phyloP scores from a whole-genome alignment of 2,113 vertebrate genomes.

The Smithornis capensis region DNA sequence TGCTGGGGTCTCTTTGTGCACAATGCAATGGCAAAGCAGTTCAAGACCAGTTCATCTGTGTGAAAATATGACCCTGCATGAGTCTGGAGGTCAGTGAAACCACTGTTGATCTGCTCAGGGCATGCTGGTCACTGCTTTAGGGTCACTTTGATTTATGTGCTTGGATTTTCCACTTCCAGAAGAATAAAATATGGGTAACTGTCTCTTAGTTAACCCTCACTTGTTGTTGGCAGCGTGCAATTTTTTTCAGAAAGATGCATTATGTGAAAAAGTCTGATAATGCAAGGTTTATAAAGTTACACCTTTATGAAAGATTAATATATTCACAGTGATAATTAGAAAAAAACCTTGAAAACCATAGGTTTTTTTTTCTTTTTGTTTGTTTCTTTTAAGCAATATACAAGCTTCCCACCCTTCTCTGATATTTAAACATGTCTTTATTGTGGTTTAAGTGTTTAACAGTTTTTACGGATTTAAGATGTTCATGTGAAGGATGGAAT shows the following conservation, averaged over 20 bases:
- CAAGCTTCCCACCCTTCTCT: neutral
- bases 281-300: neutral
- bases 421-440: neutral
- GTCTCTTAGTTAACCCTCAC: neutral
- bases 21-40: slow-evolving; percentile 43
- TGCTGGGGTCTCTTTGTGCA: slow-evolving; percentile 14
- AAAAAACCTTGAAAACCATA: neutral
- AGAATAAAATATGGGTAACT: slow-evolving; percentile 26
- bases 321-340: neutral
- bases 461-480: neutral
- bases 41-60: slow-evolving; percentile 67
- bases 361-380: neutral
- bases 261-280: neutral
- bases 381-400: neutral
- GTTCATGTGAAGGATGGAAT: neutral
- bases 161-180: slow-evolving; percentile 51
- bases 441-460: neutral
- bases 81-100: slow-evolving; percentile 54
- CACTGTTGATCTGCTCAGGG: slow-evolving; percentile 56
- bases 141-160: slow-evolving; percentile 64
- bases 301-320: neutral
- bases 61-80: slow-evolving; percentile 61
- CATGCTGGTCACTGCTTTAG: slow-evolving; percentile 58
- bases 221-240: neutral
- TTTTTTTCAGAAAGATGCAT: neutral